Evolutionary conservation across 2,797 vertebrate genomes (phyloP).

Genomic region (Miichthys miiuy): DNA sequence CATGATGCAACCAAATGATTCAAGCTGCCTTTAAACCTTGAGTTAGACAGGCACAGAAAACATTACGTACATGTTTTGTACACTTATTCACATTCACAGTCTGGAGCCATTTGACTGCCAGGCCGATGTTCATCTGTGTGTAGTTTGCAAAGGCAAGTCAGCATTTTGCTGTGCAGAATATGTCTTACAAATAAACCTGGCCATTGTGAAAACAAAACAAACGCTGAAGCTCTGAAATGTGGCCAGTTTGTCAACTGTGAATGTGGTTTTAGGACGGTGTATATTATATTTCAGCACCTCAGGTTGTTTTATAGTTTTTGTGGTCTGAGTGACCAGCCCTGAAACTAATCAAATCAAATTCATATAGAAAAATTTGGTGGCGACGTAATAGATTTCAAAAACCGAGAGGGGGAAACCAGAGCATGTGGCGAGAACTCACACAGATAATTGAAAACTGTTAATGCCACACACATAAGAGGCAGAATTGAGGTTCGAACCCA

Average conservation of each 20-base stretch:
- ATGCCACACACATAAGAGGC: neutral
- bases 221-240: neutral
- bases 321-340: neutral
- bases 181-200: conserved; percentile 15
- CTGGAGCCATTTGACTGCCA: neutral
- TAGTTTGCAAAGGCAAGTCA: conserved; percentile 6
- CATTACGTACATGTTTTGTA: neutral
- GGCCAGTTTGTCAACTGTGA: neutral
- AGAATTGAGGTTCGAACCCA: neutral
- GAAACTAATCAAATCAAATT: neutral
- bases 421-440: neutral
- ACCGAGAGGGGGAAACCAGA: neutral
- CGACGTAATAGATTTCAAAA: neutral
- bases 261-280: conserved; percentile 13
- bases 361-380: neutral
- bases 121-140: neutral
- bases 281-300: conserved; percentile 10
- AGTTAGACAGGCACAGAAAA: conserved; percentile 15
- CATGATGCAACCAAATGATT: neutral
- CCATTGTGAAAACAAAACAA: neutral
- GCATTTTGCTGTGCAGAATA: neutral
- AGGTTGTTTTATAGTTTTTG: neutral
- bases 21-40: neutral
- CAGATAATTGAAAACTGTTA: neutral
- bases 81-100: neutral